These are phyloP conservation scores for Phengaris alcon DNA, from an alignment of 2,888 invertebrate species.

Conservation along the genomic window DNA sequence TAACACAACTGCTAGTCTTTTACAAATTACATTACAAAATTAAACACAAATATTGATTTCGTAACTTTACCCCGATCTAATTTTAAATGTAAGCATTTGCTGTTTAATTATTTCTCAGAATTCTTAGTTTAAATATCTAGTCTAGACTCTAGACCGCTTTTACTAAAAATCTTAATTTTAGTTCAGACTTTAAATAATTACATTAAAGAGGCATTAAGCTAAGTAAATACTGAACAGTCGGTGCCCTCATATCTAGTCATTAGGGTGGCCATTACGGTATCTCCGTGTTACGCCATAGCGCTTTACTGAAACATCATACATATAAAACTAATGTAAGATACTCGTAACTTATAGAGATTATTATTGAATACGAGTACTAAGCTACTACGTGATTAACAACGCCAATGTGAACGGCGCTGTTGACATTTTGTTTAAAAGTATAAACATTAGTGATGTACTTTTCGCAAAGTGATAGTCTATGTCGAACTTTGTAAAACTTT, in stretches of 20 bases:
- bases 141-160: background rate
- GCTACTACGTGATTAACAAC: no score
- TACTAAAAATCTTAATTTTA: background rate
- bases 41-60: background rate
- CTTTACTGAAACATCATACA: background rate
- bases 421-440: no score
- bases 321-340: background rate
- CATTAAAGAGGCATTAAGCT: conserved; percentile 1
- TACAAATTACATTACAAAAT: background rate
- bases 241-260: background rate
- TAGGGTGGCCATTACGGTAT: background rate
- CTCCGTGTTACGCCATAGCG: background rate
- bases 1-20: background rate
- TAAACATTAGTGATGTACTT: background rate
- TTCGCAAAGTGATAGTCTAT: background rate
- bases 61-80: background rate
- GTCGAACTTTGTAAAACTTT: conserved; percentile 1
- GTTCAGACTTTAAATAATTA: background rate
- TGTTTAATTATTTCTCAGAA: background rate
- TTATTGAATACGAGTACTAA: no score
- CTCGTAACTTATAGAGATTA: no score
- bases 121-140: background rate
- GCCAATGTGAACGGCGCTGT: no score
- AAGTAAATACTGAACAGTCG: background rate
- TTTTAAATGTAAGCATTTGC: background rate